Evolutionary conservation across 2,888 invertebrate species (phyloP).

Genomic region (Allacma fusca): DNA sequence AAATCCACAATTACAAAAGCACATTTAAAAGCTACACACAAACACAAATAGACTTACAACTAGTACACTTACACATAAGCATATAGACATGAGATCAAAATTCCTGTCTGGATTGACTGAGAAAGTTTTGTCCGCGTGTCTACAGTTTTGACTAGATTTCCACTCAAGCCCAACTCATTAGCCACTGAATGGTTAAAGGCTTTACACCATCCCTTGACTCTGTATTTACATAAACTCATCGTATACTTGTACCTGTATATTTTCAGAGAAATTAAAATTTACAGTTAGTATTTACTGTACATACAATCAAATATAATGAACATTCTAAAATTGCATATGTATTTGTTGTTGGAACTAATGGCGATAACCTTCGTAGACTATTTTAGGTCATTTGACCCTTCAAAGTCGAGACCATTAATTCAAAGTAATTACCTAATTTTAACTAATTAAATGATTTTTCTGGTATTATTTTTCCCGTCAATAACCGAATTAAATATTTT

Average conservation of each 20-base stretch:
- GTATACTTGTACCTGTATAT: conserved; percentile 35
- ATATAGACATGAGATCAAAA: conserved; percentile 25
- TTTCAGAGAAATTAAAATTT: conserved; percentile 17
- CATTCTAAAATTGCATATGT: too few relatives aligned
- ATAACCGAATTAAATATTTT: too few relatives aligned
- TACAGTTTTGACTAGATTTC: conserved; percentile 42
- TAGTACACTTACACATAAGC: background rate
- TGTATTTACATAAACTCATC: conserved; percentile 31
- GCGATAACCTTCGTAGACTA: too few relatives aligned
- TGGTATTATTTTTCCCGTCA: too few relatives aligned
- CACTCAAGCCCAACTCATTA: conserved; percentile 34
- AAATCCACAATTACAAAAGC: background rate
- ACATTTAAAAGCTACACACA: background rate
- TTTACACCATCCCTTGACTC: conserved; percentile 12
- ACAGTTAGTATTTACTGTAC: background rate
- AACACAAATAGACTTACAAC: background rate
- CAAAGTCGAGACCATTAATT: too few relatives aligned
- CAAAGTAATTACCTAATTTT: too few relatives aligned
- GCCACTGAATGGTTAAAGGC: conserved; percentile 20
- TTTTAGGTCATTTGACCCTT: too few relatives aligned
- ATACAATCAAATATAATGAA: background rate
- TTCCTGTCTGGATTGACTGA: conserved; percentile 1
- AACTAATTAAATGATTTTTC: too few relatives aligned
- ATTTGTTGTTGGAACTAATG: too few relatives aligned
- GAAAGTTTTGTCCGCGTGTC: conserved; percentile 29